Conservation (phyloP, 2,888 invertebrate genomes). For the Lasioglossum oenotherae region DNA sequence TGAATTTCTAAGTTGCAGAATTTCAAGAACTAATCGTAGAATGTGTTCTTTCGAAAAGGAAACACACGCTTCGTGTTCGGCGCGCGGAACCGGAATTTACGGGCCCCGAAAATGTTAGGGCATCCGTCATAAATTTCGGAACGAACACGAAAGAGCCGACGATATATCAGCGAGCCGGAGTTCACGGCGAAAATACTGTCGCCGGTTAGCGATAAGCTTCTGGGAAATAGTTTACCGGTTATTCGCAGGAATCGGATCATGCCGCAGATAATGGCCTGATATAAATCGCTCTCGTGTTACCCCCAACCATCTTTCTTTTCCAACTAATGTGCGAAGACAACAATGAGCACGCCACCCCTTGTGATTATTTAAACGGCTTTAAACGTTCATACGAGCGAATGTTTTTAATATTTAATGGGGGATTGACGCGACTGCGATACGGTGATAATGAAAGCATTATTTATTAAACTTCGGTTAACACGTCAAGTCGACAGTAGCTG, state of each 20-base stretch:
- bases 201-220: constrained; percentile 37
- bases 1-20: constrained; percentile 23
- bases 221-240: constrained; percentile 29
- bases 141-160: constrained; percentile 48
- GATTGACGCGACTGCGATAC: background rate
- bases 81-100: constrained; percentile 38
- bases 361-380: background rate
- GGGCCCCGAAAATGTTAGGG: constrained; percentile 49
- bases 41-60: constrained; percentile 43
- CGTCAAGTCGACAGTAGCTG: background rate
- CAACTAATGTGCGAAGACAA: background rate
- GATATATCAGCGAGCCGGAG: constrained; percentile 46
- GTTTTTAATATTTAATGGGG: background rate
- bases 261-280: background rate
- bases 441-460: background rate
- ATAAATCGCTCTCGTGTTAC: background rate
- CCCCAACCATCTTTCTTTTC: background rate
- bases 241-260: constrained; percentile 20
- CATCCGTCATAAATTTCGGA: constrained; percentile 53
- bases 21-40: constrained; percentile 31
- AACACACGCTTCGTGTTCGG: constrained; percentile 33
- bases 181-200: constrained; percentile 44
- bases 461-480: background rate
- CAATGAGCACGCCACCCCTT: background rate
- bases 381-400: background rate